Percentiles rank a stretch among this genome's conserved stretches.
These are phyloP conservation scores for Corydoras sp. DNA, from an alignment of 2,113 vertebrate species.

Conservation along the genomic window DNA sequence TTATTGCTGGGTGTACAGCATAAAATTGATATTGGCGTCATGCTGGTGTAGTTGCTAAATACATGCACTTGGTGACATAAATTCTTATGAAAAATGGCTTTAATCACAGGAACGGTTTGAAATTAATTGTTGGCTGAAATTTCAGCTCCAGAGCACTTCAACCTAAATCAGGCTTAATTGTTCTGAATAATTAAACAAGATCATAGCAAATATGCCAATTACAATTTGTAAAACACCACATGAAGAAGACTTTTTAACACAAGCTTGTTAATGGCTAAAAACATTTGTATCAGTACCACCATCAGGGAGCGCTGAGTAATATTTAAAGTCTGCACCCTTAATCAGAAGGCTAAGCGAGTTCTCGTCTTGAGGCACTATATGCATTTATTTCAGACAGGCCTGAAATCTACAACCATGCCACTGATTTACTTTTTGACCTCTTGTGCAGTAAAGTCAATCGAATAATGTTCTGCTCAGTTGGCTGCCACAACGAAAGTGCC, in stretches of 20 bases:
- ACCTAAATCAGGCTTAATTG: slow-evolving; percentile 3
- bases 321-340: background rate
- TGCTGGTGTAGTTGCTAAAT: background rate
- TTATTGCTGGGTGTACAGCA: background rate
- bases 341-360: background rate
- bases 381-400: background rate
- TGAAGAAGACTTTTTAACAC: background rate
- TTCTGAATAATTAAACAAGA: background rate
- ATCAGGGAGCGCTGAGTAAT: background rate
- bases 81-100: slow-evolving; percentile 1
- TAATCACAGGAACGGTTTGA: slow-evolving; percentile 12
- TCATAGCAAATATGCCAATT: background rate
- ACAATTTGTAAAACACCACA: slow-evolving; percentile 11
- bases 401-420: background rate
- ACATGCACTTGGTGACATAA: background rate
- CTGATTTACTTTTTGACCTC: background rate
- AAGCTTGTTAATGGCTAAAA: background rate
- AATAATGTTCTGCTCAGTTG: slow-evolving; percentile 13
- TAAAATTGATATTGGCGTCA: slow-evolving; percentile 3
- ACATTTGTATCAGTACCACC: background rate
- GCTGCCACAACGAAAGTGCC: background rate
- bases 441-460: slow-evolving; percentile 12
- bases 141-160: background rate
- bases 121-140: slow-evolving; percentile 3
- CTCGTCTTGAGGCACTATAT: background rate